phyloP scores from a whole-genome alignment of 2,888 invertebrate genomes.

The Steromphala cineraria region DNA sequence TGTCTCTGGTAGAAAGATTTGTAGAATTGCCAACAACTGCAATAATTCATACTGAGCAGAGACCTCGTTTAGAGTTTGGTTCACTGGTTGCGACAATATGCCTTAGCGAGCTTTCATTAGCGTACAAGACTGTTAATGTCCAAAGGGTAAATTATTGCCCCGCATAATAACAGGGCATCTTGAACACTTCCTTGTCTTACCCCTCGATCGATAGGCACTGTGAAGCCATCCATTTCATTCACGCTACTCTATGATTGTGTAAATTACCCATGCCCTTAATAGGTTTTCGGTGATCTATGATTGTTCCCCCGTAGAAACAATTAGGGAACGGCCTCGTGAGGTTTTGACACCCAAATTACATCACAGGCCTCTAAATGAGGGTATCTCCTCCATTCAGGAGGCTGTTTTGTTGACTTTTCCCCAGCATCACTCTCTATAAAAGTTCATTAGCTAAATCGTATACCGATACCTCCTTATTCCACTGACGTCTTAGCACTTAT shows the following conservation, averaged over 20 bases:
- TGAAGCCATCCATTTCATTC: constrained; percentile 8
- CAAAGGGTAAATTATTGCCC: background rate
- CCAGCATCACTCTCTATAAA: background rate
- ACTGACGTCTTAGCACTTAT: too few relatives aligned
- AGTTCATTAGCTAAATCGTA: background rate
- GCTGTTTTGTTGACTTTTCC: background rate
- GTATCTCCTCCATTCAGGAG: background rate
- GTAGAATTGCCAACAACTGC: background rate
- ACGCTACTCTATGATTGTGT: background rate
- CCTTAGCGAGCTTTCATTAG: background rate
- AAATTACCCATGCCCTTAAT: background rate
- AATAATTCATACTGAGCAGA: background rate
- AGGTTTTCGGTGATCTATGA: background rate
- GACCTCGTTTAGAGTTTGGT: background rate
- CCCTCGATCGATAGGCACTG: background rate
- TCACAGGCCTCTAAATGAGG: background rate
- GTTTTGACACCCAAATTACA: background rate
- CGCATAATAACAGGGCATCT: background rate
- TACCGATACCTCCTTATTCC: background rate
- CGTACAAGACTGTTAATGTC: background rate
- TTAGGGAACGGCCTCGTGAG: background rate
- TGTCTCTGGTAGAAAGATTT: background rate
- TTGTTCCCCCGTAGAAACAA: background rate
- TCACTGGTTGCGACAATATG: background rate
- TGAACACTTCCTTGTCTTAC: background rate